Evolutionary conservation across 2,888 invertebrate genomes (phyloP), one percentile per base, ranked within the genome.

Genomic region (Drosophila robusta): DNA sequence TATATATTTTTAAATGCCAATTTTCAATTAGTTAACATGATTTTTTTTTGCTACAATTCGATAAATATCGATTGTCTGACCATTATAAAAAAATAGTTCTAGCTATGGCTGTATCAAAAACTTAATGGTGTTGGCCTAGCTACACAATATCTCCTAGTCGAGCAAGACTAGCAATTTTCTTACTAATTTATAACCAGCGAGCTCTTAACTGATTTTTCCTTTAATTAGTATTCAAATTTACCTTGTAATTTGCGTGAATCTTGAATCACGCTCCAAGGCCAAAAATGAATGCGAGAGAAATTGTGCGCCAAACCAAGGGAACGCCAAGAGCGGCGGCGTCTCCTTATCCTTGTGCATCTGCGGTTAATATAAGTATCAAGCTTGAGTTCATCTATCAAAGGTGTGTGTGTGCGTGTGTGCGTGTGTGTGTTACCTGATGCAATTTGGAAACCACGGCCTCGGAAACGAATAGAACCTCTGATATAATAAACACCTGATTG

Each of bases 241-340:
- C 92, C 93, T 91, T 18, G 94, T 94, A 46, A 94, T 93, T 84
- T 94, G 94, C 1, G 93, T 93, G 79, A 93, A 94, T 51, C 94
- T 89, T 55, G 93, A 92, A 82, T 94, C 94, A 69, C 94, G 91
- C 89, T 94, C 94, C 49, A 95, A 90, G 14, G 94, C 94, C 72
- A 94, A 90, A 90, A 94, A 95, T 3, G 94, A 94, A 87, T 95
- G 94, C 22, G 94, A 94, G 38, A 95, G 89, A 84, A 95, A 95
- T 83, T 94, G 94, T 12, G 95, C 94, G 38, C 94, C 94, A 86
- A 94, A 94, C 94, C 94, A 95, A 2, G 95, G 94, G 77, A 94
- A 94, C 3, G 94, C 94, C 64, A 95, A 87, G 38, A 95, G 90
- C 12, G 95, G 95, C 14, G 95, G 94, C 14, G 95, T 95, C 90